Evolutionary conservation across 2,888 invertebrate species (phyloP), one percentile per base, ranked within the genome.

Genomic region (Andrena haemorrhoa): DNA sequence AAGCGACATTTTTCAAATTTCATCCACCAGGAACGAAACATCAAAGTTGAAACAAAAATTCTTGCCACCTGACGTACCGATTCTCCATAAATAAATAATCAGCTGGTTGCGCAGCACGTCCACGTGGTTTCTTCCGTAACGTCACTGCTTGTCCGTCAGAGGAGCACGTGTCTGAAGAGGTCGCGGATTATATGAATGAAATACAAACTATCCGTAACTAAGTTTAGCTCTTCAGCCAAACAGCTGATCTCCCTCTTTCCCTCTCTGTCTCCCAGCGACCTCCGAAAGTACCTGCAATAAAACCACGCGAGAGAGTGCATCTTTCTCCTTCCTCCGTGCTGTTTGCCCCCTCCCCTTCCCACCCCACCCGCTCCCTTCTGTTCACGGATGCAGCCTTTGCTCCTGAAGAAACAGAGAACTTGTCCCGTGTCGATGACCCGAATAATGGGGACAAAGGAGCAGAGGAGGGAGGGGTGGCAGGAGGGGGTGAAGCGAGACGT

Each of bases 201-300:
- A 84, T 79, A 75, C 84, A 80, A 82, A 82, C 82, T 79, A 79
- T 78, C 77, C 72, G 77, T 65, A 82, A 85, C 79, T 79, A 84
- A 82, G 82, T 82, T 84, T 84, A 84, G 78, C 79, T 79, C 72
- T 78, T 75, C 76, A 72, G 74, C 29, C 56, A 58, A 82, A 86
- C 85, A 86, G 84, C 85, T 86, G 85, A 84, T 86, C 56, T 23
- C 10, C 26, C 56, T 26, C 51, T 51, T 51, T 20, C 20, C 51
- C 51, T 51, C 51, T 51, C 51, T 26, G 20, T 10, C 23, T 26
- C 85, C 49, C 65, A n/a, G 31, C 79, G 79, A 82, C 79, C 85
- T 85, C 71, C 58, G 84, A 82, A 79, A 82, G 82, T 80, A 75
- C 71, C 72, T 72, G 58, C 79, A 75, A 84, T 79, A 82, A 84